phyloP scores from a whole-genome alignment of 2,113 vertebrate species.

The Nestor notabilis region DNA sequence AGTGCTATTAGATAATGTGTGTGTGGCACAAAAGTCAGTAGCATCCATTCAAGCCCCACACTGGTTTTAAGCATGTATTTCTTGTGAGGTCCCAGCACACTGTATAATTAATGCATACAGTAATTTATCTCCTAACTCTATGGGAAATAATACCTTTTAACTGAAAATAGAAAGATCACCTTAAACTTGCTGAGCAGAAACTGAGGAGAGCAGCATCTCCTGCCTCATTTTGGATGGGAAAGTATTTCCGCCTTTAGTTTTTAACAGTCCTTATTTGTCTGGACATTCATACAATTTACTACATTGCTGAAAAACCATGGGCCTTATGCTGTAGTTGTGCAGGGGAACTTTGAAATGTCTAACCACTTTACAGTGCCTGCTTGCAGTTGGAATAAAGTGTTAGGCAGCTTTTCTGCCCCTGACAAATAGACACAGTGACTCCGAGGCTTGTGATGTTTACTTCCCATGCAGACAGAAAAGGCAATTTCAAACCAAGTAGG shows the following conservation, averaged over 20 bases:
- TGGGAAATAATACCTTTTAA: neutral
- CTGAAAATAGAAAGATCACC: neutral
- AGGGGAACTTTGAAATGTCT: neutral
- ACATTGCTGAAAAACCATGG: neutral
- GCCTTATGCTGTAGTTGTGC: neutral
- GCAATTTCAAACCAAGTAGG: neutral
- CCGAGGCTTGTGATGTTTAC: neutral
- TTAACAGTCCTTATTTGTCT: neutral
- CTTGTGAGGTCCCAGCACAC: neutral
- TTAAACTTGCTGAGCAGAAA: neutral
- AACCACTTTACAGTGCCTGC: fast-evolving
- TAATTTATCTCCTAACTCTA: neutral
- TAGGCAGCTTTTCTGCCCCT: neutral
- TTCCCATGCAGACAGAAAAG: neutral
- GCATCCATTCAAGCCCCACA: neutral
- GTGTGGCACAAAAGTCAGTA: neutral
- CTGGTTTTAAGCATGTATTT: neutral
- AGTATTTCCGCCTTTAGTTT: neutral
- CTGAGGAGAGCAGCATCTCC: neutral
- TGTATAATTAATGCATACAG: neutral
- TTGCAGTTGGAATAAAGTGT: neutral
- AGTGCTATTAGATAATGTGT: neutral
- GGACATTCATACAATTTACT: neutral
- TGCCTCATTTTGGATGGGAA: neutral
- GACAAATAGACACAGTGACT: neutral